phyloP scores from a whole-genome alignment of 2,888 invertebrate genomes.

The Achlya flavicornis region DNA sequence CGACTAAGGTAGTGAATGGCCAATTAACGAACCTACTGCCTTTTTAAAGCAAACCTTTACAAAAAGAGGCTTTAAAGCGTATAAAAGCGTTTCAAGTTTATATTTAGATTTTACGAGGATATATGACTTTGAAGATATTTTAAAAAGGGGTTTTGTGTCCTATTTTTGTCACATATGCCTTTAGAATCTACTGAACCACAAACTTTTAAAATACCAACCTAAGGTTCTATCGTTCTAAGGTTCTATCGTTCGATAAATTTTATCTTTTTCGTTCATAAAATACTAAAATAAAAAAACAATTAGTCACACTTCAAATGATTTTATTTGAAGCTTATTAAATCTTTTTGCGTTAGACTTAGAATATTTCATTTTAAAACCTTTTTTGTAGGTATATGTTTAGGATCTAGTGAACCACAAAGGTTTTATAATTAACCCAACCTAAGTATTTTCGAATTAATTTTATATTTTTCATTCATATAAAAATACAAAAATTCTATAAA shows the following conservation, averaged over 20 bases:
- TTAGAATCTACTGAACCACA: not conserved
- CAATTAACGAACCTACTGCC: not conserved
- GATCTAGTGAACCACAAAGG: no score
- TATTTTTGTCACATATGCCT: not conserved
- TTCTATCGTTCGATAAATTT: not conserved
- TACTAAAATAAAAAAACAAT: no score
- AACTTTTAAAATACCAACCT: not conserved
- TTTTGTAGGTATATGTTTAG: no score
- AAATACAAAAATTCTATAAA: no score
- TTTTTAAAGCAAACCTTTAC: not conserved
- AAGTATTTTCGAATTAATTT: no score
- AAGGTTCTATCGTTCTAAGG: no score
- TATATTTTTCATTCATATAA: no score
- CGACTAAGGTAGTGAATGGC: not conserved
- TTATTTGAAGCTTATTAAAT: no score
- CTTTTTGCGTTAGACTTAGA: no score
- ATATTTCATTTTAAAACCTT: no score
- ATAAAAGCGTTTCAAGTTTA: not conserved
- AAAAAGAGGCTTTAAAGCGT: not conserved
- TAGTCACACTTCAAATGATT: no score
- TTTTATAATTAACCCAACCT: no score
- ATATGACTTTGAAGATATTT: not conserved
- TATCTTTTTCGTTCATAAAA: not conserved
- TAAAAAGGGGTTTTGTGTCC: not conserved
- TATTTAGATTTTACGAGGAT: not conserved